These are phyloP conservation scores for Melikaiella ostensackeni DNA, from an alignment of 2,888 invertebrate genomes.

Conservation along the genomic window DNA sequence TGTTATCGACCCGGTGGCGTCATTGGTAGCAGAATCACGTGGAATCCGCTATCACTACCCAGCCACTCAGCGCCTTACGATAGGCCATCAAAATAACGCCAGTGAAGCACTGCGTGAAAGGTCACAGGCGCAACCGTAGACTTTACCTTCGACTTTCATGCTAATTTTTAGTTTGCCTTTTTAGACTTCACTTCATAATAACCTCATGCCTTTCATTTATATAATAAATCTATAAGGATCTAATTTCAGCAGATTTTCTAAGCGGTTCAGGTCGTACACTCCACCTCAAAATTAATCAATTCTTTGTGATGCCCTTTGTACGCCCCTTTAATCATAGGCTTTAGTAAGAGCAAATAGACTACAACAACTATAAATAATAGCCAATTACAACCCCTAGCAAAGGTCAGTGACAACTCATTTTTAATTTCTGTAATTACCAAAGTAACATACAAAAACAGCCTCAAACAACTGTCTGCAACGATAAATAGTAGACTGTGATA, in stretches of 20 bases:
- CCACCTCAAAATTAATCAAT: background rate
- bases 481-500: too few relatives aligned
- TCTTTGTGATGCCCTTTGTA: background rate
- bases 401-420: too few relatives aligned
- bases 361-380: too few relatives aligned
- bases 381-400: too few relatives aligned
- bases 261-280: background rate
- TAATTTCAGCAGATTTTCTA: background rate
- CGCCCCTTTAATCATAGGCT: too few relatives aligned
- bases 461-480: too few relatives aligned
- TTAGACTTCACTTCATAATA: background rate
- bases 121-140: background rate
- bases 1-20: constrained; percentile 22
- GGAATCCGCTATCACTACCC: background rate
- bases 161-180: background rate
- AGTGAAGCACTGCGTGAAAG: constrained; percentile 12
- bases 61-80: constrained; percentile 25
- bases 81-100: background rate
- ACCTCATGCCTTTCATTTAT: background rate
- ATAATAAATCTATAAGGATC: background rate
- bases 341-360: too few relatives aligned
- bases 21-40: constrained; percentile 16
- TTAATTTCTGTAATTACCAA: too few relatives aligned
- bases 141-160: background rate
- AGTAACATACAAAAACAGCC: too few relatives aligned